phyloP scores from a whole-genome alignment of 2,113 vertebrate species.

The Melanotaenia duboulayi region DNA sequence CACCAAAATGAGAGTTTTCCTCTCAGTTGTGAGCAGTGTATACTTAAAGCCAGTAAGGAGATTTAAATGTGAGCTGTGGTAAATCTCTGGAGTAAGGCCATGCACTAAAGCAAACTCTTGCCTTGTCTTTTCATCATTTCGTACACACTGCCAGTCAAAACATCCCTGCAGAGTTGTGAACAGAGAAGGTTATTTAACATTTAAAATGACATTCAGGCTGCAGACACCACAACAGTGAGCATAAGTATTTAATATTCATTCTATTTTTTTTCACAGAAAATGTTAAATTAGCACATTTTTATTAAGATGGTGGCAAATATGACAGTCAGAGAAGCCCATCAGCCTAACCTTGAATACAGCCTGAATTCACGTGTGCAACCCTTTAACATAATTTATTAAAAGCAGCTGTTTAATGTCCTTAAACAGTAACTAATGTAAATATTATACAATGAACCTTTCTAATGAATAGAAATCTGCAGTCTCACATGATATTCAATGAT shows the following conservation, averaged over 20 bases:
- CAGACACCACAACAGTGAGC: not conserved
- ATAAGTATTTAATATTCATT: conserved; percentile 23
- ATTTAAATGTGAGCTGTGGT: conserved; percentile 34
- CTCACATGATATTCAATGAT: conserved; percentile 49
- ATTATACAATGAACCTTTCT: conserved; percentile 48
- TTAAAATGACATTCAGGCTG: conserved; percentile 17
- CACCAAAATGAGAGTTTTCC: not conserved
- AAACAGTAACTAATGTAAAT: conserved; percentile 75
- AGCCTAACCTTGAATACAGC: conserved; percentile 73
- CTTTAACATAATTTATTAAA: conserved; percentile 67
- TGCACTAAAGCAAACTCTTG: conserved; percentile 35
- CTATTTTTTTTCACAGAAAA: not conserved
- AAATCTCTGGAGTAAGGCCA: conserved; percentile 7
- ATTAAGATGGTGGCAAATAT: conserved; percentile 51
- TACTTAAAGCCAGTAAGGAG: conserved; percentile 9
- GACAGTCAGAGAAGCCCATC: conserved; percentile 64
- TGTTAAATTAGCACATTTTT: conserved; percentile 3
- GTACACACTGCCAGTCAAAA: conserved; percentile 51
- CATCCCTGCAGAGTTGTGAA: conserved; percentile 11
- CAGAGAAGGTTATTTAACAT: conserved; percentile 27
- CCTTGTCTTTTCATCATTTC: conserved; percentile 67
- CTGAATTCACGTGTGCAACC: conserved; percentile 61
- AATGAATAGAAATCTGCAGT: conserved; percentile 50
- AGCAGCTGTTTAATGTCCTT: conserved; percentile 46
- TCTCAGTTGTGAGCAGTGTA: conserved; percentile 3